Evolutionary conservation across 2,797 vertebrate species (phyloP), one percentile per base, ranked within the genome.

Genomic region (Anguilla megastoma): DNA sequence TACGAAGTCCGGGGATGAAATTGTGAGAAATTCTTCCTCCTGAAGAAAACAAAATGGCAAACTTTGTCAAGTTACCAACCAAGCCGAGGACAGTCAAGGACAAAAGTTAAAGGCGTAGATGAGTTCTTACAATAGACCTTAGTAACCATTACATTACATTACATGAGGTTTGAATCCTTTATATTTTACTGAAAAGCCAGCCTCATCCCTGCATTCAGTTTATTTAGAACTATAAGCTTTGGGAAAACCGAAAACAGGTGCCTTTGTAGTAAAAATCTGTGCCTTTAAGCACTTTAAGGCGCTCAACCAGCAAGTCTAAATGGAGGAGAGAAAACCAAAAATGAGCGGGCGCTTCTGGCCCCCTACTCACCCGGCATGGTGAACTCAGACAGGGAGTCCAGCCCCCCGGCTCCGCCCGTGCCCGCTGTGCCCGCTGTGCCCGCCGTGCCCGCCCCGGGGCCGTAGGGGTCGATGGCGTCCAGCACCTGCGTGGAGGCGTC

Each of bases 391-490:
- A 97, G 91, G 0, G 96, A 97, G 92, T 97, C 96, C 21, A 97
- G 94, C 33, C 96, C 95, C 0, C 95, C 95, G 71, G 88, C 90
- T 27, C 91, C 86, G 63, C 93, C 94, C 63, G 91, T 92, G 0
- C 95, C 95, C 86, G 88, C 93, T 3, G 95, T 93, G 0, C 88
- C 86, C 2, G 91, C 85, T n/a, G 91, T 92, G 0, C 95, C 95
- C 86, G 88, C 93, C 4, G 95, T 93, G 0, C 88, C 86, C 2
- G 91, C 85, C 45, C 90, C 94, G 0, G 92, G 88, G 71, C 93
- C 83, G 36, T 98, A 99, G 91, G 95, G 93, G 90, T 97, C 97
- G 74, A 99, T 94, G 63, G 96, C 94, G 90, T 99, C 98, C 86
- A 98, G 96, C 92, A 93, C 94, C 88, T 97, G 96, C 90, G 94